Percentiles rank a stretch among this genome's conserved stretches.
These are phyloP conservation scores for Penaeus vannamei DNA, from an alignment of 1,140 invertebrate genomes.

Conservation along the genomic window DNA sequence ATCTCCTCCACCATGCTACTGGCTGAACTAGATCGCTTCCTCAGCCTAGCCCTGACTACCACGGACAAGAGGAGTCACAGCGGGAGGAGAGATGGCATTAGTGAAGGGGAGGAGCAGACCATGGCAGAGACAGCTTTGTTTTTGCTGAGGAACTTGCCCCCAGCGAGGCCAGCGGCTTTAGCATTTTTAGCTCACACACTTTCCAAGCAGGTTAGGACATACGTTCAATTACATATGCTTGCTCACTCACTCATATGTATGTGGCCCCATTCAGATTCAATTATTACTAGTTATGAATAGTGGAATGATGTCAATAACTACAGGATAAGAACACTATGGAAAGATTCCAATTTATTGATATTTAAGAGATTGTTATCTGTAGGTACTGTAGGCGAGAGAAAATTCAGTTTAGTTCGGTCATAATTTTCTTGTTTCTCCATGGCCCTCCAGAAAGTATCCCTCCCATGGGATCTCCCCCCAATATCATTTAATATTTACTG, in stretches of 20 bases:
- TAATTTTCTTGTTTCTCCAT: too few relatives aligned
- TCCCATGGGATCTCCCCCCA: too few relatives aligned
- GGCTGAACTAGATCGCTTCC: conserved; percentile 51
- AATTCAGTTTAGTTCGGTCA: too few relatives aligned
- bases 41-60: conserved; percentile 40
- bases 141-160: conserved; percentile 47
- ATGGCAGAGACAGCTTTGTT: conserved; percentile 52
- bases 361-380: too few relatives aligned
- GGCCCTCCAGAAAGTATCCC: too few relatives aligned
- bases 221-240: too few relatives aligned
- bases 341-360: too few relatives aligned
- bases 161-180: conserved; percentile 50
- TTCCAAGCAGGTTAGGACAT: conserved; percentile 42
- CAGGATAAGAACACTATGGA: too few relatives aligned
- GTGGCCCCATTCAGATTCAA: too few relatives aligned
- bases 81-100: conserved; percentile 32
- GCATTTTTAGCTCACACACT: conserved; percentile 57
- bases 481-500: neutral
- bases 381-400: too few relatives aligned
- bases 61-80: conserved; percentile 53
- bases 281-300: too few relatives aligned
- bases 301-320: too few relatives aligned
- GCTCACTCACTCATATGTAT: neutral
- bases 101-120: conserved; percentile 54
- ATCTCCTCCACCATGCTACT: conserved; percentile 54